These are phyloP conservation scores for Cylloceria caligata DNA, from an alignment of 2,888 invertebrate genomes.

Conservation along the genomic window DNA sequence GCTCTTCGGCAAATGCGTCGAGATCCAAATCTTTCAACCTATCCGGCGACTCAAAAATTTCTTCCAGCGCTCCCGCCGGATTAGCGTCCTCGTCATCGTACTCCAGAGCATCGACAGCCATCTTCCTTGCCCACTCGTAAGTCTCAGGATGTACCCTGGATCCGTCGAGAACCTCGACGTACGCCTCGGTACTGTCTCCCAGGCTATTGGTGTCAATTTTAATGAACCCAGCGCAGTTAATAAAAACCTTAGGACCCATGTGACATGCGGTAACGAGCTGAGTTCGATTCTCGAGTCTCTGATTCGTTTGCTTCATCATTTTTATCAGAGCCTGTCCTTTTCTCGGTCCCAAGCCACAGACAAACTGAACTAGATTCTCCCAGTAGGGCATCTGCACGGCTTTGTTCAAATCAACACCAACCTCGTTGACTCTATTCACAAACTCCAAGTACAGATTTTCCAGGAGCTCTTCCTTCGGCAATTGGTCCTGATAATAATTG, in stretches of 20 bases:
- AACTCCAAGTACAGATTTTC: constrained; percentile 95
- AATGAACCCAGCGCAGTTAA: constrained; percentile 99
- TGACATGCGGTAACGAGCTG: constrained; percentile 98
- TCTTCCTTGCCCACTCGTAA: constrained; percentile 99
- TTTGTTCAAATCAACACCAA: constrained; percentile 98
- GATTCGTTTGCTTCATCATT: constrained; percentile 95
- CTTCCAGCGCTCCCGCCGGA: constrained; percentile 98
- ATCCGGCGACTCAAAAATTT: constrained; percentile 98
- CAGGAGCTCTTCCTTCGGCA: constrained; percentile 93
- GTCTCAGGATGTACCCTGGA: constrained; percentile 99
- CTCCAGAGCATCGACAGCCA: constrained; percentile 99
- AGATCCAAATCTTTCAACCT: constrained; percentile 97
- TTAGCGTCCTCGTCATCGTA: constrained; percentile 99
- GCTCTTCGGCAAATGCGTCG: constrained; percentile 99
- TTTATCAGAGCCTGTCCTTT: constrained; percentile 95
- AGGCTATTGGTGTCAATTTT: constrained; percentile 98
- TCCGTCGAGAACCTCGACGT: constrained; percentile 98
- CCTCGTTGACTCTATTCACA: constrained; percentile 98
- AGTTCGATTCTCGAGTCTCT: constrained; percentile 96
- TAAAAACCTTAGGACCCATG: constrained; percentile 99
- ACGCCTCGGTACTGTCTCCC: constrained; percentile 97
- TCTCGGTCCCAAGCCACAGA: constrained; percentile 98
- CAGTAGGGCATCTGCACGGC: constrained; percentile 96
- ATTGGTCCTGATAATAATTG: constrained; percentile 93
- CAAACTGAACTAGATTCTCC: constrained; percentile 96